Evolutionary conservation across 2,113 vertebrate genomes (phyloP), one percentile per base, ranked within the genome.

Genomic region (Ranitomeya variabilis): DNA sequence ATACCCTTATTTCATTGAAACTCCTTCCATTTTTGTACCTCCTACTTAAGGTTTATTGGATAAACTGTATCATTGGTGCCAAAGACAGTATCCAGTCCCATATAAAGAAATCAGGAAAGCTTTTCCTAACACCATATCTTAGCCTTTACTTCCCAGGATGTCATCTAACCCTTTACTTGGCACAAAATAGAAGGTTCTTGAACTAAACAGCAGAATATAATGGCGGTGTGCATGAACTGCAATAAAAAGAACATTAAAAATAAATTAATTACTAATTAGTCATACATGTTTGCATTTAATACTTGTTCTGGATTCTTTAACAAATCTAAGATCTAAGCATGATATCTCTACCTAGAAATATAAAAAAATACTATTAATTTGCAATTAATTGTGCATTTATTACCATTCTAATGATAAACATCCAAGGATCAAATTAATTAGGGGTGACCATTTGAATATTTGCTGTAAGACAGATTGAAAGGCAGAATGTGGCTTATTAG

Each of bases 401-500:
- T 67, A 54, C 37, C 55, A 59, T 59, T 80, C 6, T 80, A 14
- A 60, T 59, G 23, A 11, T 23, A 57, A 80, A 83, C 66, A 83
- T 52, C 19, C 31, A 66, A 21, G 18, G 26, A 83, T 83, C 37
- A 67, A 69, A 83, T 83, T 45, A 83, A 69, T 83, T 83, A 69
- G 62, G 64, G 81, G 12, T 83, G 37, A 83, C 62, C 55, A 83
- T 83, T 62, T 83, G 62, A 83, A 67, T 67, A 83, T 83, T 52
- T 69, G 19, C 67, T 37, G 15, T 8, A 86, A 15, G 71, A 26
- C 23, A 86, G 71, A 76, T 86, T 86, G 84, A 10, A 86, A 62
- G 12, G 71, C 84, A 86, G 55, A 77, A 74, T 86, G 55, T 86
- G 71, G 52, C 18, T 74, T 60, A 76, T 21, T 76, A 74, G 15